phyloP scores from a whole-genome alignment of 2,888 invertebrate genomes.

The Cylindroiulus punctatus region DNA sequence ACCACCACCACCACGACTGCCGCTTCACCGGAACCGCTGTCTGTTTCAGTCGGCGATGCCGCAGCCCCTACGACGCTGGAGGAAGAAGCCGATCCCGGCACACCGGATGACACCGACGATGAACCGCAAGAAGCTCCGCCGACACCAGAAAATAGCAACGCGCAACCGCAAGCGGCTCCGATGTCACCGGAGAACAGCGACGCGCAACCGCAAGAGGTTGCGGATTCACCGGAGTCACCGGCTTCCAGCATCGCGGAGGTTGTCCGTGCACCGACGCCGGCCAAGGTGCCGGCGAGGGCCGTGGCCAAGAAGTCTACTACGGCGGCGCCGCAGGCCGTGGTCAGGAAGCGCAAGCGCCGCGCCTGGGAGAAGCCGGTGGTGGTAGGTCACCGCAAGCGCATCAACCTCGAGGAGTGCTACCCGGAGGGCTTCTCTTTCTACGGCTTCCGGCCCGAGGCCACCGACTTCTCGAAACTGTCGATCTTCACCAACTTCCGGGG shows the following conservation, averaged over 20 bases:
- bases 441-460: background rate
- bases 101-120: too few relatives aligned
- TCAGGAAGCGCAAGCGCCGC: background rate
- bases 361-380: background rate
- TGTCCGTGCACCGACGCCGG: background rate
- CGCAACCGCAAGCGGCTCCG: background rate
- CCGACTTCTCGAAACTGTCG: background rate
- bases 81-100: too few relatives aligned
- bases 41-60: background rate
- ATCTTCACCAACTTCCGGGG: conserved; percentile 47
- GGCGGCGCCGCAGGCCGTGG: background rate
- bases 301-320: background rate
- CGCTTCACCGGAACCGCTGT: too few relatives aligned
- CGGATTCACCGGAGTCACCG: background rate
- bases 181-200: background rate
- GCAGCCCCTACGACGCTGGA: too few relatives aligned
- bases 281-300: background rate
- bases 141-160: too few relatives aligned
- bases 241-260: background rate
- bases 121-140: background rate
- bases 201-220: background rate
- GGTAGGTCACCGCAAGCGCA: background rate
- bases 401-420: conserved; percentile 2
- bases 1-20: background rate
- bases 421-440: conserved; percentile 40